A percentile compares a stretch with the other conserved stretches of the same genome.
phyloP scores from a whole-genome alignment of 2,888 invertebrate genomes.

The Sminthurides aquaticus region DNA sequence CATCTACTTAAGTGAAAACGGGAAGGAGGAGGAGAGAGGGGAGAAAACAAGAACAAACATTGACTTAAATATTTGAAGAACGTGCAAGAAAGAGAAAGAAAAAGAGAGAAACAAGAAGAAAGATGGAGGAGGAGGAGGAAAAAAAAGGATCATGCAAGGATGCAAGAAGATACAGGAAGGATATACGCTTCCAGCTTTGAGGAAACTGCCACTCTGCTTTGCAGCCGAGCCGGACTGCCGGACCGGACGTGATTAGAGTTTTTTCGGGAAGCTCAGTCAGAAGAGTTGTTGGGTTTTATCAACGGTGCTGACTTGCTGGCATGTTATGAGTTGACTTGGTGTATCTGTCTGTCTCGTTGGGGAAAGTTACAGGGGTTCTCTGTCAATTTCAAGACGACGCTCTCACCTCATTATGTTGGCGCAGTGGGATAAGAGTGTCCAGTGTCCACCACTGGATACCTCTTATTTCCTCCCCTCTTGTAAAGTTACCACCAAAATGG shows the following conservation, averaged over 20 bases:
- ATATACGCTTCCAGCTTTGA: no score
- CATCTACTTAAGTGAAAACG: not conserved
- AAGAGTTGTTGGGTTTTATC: no score
- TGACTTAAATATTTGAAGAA: conserved; percentile 21
- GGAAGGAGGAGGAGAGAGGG: no score
- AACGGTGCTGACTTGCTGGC: no score
- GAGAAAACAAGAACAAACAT: conserved; percentile 16
- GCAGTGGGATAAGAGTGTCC: no score
- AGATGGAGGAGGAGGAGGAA: not conserved
- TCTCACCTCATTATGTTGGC: not conserved
- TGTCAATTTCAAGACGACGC: not conserved
- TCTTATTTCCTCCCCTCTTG: no score
- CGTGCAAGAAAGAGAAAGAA: not conserved
- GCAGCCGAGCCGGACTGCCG: not conserved
- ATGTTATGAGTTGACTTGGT: no score
- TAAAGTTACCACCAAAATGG: no score
- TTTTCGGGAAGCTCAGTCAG: no score
- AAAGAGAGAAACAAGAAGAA: conserved; percentile 4
- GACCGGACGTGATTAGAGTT: not conserved
- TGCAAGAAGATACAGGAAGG: not conserved
- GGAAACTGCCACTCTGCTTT: no score
- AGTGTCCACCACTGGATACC: no score
- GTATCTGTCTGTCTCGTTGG: no score
- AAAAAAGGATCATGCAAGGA: not conserved
- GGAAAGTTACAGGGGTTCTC: not conserved